Evolutionary conservation across 1,140 invertebrate species (phyloP).

Genomic region (Acromyrmex echinatior): DNA sequence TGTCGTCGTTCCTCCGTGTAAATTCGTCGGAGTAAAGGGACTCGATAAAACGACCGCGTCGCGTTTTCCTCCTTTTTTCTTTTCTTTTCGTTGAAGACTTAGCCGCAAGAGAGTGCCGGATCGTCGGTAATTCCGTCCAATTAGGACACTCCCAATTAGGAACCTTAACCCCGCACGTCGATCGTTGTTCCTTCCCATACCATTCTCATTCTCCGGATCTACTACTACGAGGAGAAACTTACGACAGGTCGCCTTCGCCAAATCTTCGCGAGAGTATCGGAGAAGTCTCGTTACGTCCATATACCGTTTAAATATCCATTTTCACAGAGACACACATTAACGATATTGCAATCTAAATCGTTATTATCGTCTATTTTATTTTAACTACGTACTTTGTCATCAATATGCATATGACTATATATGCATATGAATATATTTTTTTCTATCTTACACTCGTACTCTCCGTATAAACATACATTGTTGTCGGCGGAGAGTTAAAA

Average conservation of each 20-base stretch:
- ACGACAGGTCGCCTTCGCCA: conserved; percentile 56
- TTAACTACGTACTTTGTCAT: neutral
- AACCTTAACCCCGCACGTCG: conserved; percentile 66
- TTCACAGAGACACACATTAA: neutral
- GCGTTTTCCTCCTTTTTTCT: conserved; percentile 63
- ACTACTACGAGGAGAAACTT: conserved; percentile 5
- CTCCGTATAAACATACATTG: too few relatives aligned
- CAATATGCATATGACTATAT: neutral
- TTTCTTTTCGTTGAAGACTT: conserved; percentile 57
- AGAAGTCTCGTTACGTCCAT: conserved; percentile 2
- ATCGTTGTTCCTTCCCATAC: conserved; percentile 55
- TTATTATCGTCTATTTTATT: neutral
- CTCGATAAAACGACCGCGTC: conserved; percentile 72
- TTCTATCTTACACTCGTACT: too few relatives aligned
- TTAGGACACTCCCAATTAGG: conserved; percentile 81
- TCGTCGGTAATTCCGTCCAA: conserved; percentile 78
- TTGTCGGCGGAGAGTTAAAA: too few relatives aligned
- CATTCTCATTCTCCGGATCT: conserved; percentile 11
- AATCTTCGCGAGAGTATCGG: conserved; percentile 36
- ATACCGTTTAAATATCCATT: neutral
- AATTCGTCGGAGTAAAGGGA: conserved; percentile 69
- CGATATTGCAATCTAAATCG: neutral
- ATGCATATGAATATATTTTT: too few relatives aligned
- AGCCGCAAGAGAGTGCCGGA: conserved; percentile 74
- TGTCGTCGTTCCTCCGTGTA: conserved; percentile 64